Base-by-base conservation (phyloP, 2,888 invertebrate genomes). In the Noctua janthe region DNA sequence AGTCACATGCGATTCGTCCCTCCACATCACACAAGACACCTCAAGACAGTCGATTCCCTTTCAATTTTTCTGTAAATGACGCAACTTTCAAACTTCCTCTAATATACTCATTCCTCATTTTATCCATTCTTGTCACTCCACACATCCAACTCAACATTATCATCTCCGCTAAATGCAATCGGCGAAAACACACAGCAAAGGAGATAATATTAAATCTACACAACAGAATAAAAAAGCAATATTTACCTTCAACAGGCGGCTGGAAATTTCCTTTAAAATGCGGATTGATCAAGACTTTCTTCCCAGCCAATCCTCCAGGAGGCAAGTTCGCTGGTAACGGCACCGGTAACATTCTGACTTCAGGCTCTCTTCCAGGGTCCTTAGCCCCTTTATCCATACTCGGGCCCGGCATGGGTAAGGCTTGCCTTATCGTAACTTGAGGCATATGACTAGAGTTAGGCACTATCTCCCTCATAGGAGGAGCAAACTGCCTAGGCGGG, bases 251-350 rank as follows among this genome's bases (percentile, higher is more conserved):
- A 85, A 94, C 94, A 0, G 96, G 97, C 0, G 97, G 96, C 86
- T 97, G 97, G 82, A 97, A 97, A 73, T 95, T 97, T 29, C 97
- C 98, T 93, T 97, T 97, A 90, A 97, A 98, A 91, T 98, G 98
- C 13, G 97, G 98, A 95, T 97, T 98, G 91, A 98, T 98, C 90
- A 97, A 97, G 92, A 97, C 98, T 92, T 97, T 98, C 94, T 97
- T 97, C n/a, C 96, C 97, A 0, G 95, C 92, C 51, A 96, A 72
- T 0, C 97, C 97, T 0, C 93, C 94, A 0, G 95, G 94, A 0
- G 95, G 94, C 70, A 94, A 83, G 56, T 92, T 92, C 0, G 94
- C 92, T 0, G 96, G 95, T 8, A 95, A 76, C 23, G 94, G 92
- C 7, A 96, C 94, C 1, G 97, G 97, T 82, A 96, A 83, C 96